phyloP scores from a whole-genome alignment of 2,797 vertebrate species.

The Dromococcyx pavoninus region DNA sequence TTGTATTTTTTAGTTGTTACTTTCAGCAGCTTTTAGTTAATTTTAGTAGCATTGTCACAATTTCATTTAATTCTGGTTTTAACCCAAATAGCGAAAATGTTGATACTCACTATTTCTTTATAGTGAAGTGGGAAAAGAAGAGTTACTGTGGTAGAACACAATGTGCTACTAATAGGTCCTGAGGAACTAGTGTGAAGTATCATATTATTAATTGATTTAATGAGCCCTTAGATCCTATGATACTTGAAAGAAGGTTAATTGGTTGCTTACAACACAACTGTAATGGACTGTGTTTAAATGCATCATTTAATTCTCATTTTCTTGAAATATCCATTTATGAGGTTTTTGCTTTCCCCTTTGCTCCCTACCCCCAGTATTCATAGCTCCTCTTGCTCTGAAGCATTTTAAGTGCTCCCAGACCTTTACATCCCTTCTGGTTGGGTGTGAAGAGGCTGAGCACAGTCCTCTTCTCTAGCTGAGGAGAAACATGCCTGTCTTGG shows the following conservation, averaged over 20 bases:
- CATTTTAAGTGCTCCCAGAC: background rate
- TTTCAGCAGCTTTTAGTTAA: background rate
- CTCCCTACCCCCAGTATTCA: background rate
- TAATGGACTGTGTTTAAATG: background rate
- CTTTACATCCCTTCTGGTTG: background rate
- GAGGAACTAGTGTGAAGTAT: background rate
- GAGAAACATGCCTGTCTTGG: background rate
- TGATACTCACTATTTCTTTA: background rate
- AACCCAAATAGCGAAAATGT: background rate
- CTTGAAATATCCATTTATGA: background rate
- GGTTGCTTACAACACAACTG: background rate
- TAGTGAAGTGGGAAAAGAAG: background rate
- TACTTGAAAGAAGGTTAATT: slow-evolving; percentile 4
- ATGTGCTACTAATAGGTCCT: background rate
- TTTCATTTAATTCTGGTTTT: background rate
- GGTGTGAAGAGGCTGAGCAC: background rate
- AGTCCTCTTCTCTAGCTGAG: background rate
- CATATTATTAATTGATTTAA: background rate
- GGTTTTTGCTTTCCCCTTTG: background rate
- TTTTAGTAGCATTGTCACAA: background rate
- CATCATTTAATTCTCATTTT: background rate
- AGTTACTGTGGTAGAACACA: background rate
- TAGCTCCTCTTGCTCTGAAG: background rate
- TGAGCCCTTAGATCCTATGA: background rate
- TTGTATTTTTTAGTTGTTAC: background rate